Conservation (phyloP, 2,797 vertebrate genomes). For the Sphenopsis melanotis region DNA sequence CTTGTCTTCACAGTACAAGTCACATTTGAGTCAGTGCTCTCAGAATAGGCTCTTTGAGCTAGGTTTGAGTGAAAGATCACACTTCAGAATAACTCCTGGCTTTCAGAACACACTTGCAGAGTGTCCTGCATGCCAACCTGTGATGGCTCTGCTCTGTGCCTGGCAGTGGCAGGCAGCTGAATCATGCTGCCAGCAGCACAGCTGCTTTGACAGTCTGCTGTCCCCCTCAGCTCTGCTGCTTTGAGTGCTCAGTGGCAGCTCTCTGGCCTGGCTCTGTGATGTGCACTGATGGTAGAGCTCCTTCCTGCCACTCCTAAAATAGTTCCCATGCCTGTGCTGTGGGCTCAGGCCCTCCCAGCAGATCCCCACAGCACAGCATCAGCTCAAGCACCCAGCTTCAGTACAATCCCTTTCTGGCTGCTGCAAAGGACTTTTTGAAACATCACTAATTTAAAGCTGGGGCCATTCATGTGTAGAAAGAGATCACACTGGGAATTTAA, state of each 20-base stretch:
- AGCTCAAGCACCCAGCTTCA: neutral
- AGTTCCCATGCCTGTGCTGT: neutral
- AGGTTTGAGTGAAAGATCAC: neutral
- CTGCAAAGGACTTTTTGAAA: neutral
- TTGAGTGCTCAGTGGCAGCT: neutral
- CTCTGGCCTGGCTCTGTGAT: neutral
- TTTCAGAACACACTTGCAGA: neutral
- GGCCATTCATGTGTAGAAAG: neutral
- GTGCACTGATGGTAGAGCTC: neutral
- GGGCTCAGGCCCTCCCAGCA: neutral
- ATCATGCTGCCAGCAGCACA: neutral
- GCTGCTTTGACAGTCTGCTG: neutral
- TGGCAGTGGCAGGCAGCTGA: neutral
- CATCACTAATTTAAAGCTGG: neutral
- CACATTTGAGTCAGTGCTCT: neutral
- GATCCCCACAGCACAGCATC: accelerated
- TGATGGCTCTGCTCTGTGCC: neutral
- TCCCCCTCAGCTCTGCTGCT: neutral
- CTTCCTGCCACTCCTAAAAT: neutral
- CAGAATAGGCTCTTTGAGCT: neutral
- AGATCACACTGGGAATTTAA: conserved; percentile 7
- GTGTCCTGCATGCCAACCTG: neutral
- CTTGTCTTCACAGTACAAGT: neutral
- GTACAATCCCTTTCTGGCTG: neutral
- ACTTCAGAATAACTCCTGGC: neutral